These are phyloP conservation scores for Osmoderma eremita DNA, from an alignment of 2,888 invertebrate species.

Conservation along the genomic window DNA sequence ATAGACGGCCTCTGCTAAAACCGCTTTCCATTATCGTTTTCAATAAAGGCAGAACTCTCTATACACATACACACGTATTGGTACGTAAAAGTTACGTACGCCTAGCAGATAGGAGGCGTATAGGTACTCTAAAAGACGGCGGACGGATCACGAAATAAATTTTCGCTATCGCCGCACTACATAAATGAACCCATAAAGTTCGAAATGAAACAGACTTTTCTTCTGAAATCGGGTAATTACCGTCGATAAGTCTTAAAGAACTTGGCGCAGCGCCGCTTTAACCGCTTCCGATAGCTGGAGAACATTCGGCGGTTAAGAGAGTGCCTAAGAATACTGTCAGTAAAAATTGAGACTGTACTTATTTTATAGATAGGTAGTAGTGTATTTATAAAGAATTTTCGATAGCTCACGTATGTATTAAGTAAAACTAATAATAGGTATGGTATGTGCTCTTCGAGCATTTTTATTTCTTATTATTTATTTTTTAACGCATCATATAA, in stretches of 20 bases:
- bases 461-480: too few species aligned
- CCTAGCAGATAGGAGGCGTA: conserved; percentile 3
- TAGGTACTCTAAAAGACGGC: conserved; percentile 25
- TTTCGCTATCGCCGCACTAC: conserved; percentile 36
- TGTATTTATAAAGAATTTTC: conserved; percentile 23
- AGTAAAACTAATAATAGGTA: not conserved
- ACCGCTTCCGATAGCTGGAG: conserved; percentile 29
- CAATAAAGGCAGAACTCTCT: conserved; percentile 25
- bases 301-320: conserved; percentile 19
- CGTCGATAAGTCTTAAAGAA: conserved; percentile 33
- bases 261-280: conserved; percentile 28
- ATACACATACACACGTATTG: too few species aligned
- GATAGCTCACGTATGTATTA: not conserved
- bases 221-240: conserved; percentile 35
- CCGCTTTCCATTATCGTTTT: conserved; percentile 32
- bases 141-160: conserved; percentile 34
- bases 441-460: not conserved
- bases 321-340: conserved; percentile 34
- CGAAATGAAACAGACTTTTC: conserved; percentile 36
- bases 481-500: too few species aligned
- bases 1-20: conserved; percentile 23
- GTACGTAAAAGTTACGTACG: not conserved
- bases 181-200: conserved; percentile 38
- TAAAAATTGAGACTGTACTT: conserved; percentile 20
- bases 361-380: not conserved